These are phyloP conservation scores for Euphydryas editha DNA, from an alignment of 2,888 invertebrate species.

Conservation along the genomic window DNA sequence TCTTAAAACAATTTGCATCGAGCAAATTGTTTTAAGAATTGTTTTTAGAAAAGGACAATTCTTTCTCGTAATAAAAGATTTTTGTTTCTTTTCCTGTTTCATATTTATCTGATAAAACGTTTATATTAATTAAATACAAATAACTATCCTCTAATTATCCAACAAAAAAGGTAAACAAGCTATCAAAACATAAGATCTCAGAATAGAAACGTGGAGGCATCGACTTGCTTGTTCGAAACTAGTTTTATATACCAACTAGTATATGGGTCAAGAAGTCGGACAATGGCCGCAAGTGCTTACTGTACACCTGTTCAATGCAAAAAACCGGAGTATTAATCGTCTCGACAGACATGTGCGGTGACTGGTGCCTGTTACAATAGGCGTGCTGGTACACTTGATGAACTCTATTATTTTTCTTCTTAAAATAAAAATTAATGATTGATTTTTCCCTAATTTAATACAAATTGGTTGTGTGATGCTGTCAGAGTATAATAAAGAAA, in stretches of 20 bases:
- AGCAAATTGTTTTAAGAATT: no score
- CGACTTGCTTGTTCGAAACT: conserved; percentile 35
- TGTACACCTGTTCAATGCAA: conserved; percentile 31
- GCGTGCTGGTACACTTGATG: not conserved
- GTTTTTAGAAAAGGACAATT: no score
- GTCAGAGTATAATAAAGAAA: no score
- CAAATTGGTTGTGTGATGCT: no score
- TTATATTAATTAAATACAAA: no score
- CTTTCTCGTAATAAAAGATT: no score
- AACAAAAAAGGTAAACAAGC: conserved; percentile 32
- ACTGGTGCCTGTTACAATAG: not conserved
- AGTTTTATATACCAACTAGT: conserved; percentile 32
- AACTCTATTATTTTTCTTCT: no score
- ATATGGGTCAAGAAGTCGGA: conserved; percentile 38
- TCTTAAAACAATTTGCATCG: no score
- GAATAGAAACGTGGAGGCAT: conserved; percentile 36
- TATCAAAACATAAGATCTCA: conserved; percentile 32
- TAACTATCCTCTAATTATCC: conserved; percentile 34
- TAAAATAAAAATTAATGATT: no score
- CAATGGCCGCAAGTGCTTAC: conserved; percentile 26
- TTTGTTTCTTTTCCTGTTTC: no score
- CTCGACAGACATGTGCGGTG: not conserved
- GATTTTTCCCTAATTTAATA: no score
- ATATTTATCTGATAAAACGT: no score
- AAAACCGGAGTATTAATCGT: conserved; percentile 13